A percentile compares a stretch with the other conserved stretches of the same genome.
phyloP scores from a whole-genome alignment of 2,113 vertebrate genomes.

The Pomatorhinus ruficollis region DNA sequence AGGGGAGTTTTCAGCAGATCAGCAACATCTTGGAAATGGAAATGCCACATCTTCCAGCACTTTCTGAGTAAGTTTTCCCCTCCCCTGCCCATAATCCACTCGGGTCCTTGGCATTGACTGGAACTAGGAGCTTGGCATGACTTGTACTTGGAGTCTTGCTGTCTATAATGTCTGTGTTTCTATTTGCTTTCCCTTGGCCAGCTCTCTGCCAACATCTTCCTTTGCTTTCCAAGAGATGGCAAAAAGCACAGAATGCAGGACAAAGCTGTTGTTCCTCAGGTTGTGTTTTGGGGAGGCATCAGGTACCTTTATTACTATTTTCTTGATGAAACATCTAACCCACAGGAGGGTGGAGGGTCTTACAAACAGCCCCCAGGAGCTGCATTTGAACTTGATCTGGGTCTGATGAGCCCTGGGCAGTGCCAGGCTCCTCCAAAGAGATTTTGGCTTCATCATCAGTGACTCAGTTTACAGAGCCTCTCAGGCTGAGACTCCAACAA shows the following conservation, averaged over 20 bases:
- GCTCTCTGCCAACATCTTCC: background rate
- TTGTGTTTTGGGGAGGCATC: background rate
- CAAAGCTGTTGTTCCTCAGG: background rate
- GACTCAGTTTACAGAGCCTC: background rate
- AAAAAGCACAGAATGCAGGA: background rate
- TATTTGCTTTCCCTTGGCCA: background rate
- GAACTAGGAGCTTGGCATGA: background rate
- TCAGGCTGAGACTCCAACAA: background rate
- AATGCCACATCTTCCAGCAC: background rate
- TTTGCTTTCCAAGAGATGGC: background rate
- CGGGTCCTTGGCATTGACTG: background rate
- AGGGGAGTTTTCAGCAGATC: background rate
- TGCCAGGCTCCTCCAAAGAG: background rate
- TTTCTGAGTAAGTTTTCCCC: background rate
- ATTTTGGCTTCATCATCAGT: background rate
- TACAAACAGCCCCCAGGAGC: background rate
- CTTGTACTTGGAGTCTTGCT: background rate
- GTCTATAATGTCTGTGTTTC: background rate
- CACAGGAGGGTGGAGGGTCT: background rate
- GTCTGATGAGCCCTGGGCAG: background rate
- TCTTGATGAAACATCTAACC: background rate
- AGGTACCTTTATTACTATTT: background rate
- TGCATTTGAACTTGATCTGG: background rate
- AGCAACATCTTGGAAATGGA: conserved; percentile 13
- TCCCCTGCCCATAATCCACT: background rate